Evolutionary conservation across 2,888 invertebrate genomes (phyloP).

Genomic region (Pyralis farinalis): DNA sequence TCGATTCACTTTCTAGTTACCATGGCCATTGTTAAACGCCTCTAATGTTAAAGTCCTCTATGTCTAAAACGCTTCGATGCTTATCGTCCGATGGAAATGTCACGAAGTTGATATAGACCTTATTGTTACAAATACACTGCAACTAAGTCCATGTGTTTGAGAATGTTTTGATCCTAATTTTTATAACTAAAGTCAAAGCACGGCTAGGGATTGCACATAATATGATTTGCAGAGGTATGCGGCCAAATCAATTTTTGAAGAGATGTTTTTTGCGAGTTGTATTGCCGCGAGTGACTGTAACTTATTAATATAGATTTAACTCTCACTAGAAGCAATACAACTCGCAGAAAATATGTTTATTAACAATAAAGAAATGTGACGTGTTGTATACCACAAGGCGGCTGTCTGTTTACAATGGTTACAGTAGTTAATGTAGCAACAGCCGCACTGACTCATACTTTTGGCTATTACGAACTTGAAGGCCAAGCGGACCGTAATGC

Average conservation of each 20-base stretch:
- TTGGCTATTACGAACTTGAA: conserved; percentile 51
- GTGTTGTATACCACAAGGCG: conserved; percentile 32
- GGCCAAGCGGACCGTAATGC: conserved; percentile 48
- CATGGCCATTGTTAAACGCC: conserved; percentile 60
- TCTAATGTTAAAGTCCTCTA: conserved; percentile 57
- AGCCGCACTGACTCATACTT: conserved; percentile 55
- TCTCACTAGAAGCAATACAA: too few relatives aligned
- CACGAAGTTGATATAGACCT: conserved; percentile 4
- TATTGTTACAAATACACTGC: conserved; percentile 1
- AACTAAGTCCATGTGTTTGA: conserved; percentile 8
- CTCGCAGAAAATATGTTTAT: conserved; percentile 9
- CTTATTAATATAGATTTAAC: too few relatives aligned
- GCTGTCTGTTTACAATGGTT: conserved; percentile 28
- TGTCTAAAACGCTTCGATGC: conserved; percentile 31
- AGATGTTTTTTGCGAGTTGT: too few relatives aligned
- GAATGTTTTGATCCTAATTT: too few relatives aligned
- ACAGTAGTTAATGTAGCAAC: conserved; percentile 36
- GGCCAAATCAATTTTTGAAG: too few relatives aligned
- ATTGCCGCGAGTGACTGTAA: too few relatives aligned
- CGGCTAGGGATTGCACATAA: too few relatives aligned
- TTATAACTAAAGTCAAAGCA: too few relatives aligned
- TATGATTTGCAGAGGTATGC: too few relatives aligned
- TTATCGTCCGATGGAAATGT: conserved; percentile 24
- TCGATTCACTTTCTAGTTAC: conserved; percentile 71
- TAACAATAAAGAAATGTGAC: conserved; percentile 20